Conservation (phyloP, 1,140 invertebrate genomes). For the Drosophila sp. region DNA sequence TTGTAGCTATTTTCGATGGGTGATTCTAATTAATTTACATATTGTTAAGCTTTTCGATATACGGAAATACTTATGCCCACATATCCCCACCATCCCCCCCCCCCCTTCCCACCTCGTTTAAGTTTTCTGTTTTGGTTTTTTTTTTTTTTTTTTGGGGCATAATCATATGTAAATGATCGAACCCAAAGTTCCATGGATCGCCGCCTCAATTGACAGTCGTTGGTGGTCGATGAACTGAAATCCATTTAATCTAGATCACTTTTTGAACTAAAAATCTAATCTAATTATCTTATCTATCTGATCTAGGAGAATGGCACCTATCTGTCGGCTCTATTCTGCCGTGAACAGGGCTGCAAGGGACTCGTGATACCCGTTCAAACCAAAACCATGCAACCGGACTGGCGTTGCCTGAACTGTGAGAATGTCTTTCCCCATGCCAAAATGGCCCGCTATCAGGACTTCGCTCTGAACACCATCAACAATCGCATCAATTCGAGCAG, state of each 20-base stretch:
- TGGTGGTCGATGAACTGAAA: neutral
- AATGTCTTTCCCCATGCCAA: slow-evolving; percentile 72
- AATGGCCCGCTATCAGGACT: slow-evolving; percentile 80
- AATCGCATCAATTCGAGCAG: slow-evolving; percentile 78
- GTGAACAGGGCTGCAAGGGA: slow-evolving; percentile 75
- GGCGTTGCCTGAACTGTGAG: slow-evolving; percentile 75
- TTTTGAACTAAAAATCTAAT: neutral
- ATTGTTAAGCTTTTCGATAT: no score
- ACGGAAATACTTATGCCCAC: neutral
- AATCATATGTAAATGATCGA: neutral
- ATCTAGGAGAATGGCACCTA: slow-evolving; percentile 79
- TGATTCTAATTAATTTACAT: no score
- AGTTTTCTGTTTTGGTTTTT: neutral
- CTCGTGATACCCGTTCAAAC: slow-evolving; percentile 78
- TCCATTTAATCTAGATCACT: neutral
- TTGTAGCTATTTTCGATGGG: no score
- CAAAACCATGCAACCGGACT: slow-evolving; percentile 73
- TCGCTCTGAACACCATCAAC: slow-evolving; percentile 78
- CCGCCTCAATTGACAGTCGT: neutral
- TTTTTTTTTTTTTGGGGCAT: neutral
- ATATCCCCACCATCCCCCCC: neutral
- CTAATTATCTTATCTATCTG: neutral
- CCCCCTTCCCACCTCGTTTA: no score
- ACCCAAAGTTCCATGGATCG: neutral
- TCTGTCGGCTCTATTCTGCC: slow-evolving; percentile 75